Base-by-base conservation (phyloP, 2,113 vertebrate species). In the Conger conger region DNA sequence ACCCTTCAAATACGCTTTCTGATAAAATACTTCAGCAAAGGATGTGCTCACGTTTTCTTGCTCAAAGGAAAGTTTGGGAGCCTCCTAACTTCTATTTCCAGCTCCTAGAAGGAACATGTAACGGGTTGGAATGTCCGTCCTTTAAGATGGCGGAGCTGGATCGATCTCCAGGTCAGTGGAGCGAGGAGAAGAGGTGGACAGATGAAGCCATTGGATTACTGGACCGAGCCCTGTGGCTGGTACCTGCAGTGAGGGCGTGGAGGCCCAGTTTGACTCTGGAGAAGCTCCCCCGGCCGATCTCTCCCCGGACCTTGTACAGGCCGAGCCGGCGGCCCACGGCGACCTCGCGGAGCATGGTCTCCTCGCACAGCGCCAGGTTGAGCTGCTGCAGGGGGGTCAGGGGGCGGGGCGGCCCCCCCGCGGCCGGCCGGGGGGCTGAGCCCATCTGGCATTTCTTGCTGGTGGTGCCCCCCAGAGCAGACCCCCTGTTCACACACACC, bases 201-300 rank as follows among this genome's bases (percentile, higher is more conserved):
- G n/a, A n/a, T n/a, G n/a, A n/a, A n/a, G n/a, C n/a, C n/a, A n/a
- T n/a, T n/a, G n/a, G n/a, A n/a, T n/a, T n/a, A n/a, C n/a, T n/a
- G n/a, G n/a, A n/a, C n/a, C n/a, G n/a, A n/a, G 8, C 4, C 3
- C 57, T 63, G 57, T 63, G 3, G 8, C 57, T 63, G 20, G 3
- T 2, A 63, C 57, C 57, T 99, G 95, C 98, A 38, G 96, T 97
- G 79, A 99, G 93, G 35, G 96, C 95, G 82, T 99, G 97, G 89
- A 98, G 95, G 68, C 96, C 98, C 85, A 99, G 93, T 90, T 98
- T 99, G 92, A 99, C 98, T 88, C 97, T 96, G 3, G 98, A 99
- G 87, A 99, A 99, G 91, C 97, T 98, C 33, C 98, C 98, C 3
- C 91, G 96, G 84, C 98, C 98, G 9, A 99, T 99, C 90, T 99